phyloP scores from a whole-genome alignment of 2,113 vertebrate species.

The Caretta caretta region DNA sequence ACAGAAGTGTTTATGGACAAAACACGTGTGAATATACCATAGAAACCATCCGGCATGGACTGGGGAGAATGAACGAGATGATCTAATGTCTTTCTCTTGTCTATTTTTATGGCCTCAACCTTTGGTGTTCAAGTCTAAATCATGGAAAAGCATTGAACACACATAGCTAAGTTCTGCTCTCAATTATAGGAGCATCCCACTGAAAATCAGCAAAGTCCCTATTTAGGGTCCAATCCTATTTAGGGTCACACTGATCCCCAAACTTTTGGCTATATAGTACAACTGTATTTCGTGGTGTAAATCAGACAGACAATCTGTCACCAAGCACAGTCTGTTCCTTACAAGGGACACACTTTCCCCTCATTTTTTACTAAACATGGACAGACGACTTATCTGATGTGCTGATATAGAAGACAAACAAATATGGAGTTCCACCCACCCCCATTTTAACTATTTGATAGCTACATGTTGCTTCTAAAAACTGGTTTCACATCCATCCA shows the following conservation, averaged over 20 bases:
- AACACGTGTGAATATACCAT: constrained; percentile 20
- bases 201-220: not conserved
- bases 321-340: not conserved
- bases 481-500: not conserved
- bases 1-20: constrained; percentile 71
- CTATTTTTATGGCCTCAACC: not conserved
- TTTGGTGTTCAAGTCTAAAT: constrained; percentile 27
- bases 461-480: not conserved
- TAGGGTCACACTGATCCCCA: not conserved
- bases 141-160: not conserved
- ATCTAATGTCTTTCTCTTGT: not conserved
- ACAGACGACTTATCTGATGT: constrained; percentile 21
- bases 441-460: not conserved
- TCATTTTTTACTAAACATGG: constrained; percentile 18
- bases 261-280: not conserved
- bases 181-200: not conserved
- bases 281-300: constrained; percentile 13
- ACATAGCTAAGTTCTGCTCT: constrained; percentile 27
- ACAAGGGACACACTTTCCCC: not conserved
- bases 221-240: not conserved
- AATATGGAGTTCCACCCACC: not conserved
- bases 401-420: not conserved
- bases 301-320: constrained; percentile 28
- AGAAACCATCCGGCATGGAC: not conserved
- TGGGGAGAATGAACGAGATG: not conserved